Base-by-base conservation (phyloP, 2,113 vertebrate genomes). In the Leptobrachium ailaonicum region DNA sequence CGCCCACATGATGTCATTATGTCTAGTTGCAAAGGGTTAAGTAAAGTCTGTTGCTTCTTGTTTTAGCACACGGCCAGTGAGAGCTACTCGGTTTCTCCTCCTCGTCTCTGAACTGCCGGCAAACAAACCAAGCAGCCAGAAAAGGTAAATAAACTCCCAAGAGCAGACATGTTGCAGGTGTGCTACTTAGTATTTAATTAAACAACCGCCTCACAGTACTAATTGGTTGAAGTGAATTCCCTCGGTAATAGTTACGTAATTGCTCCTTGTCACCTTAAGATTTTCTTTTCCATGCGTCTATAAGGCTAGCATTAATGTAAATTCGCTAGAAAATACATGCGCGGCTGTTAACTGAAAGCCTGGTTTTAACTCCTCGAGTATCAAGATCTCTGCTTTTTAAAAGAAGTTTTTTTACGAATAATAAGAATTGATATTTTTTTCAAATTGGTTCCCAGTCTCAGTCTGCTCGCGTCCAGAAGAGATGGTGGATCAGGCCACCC, bases 181-280 rank as follows among this genome's bases (percentile, higher is more conserved):
- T 66, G 79, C 79, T 77, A 71, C 63, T 14, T 63, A 56, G 41
- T 73, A 85, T 84, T 66, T 71, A 13, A 0, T 66, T 41, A 73
- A 78, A 63, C 75, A 78, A 66, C 75, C 82, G 69, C 20, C 76
- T 83, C 64, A 40, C 67, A 74, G 79, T 60, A 75, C 79, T 81
- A 74, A 81, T 81, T 81, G 79, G 64, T 53, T 66, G 13, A 53
- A 75, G 54, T 64, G 42, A 45, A 81, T 81, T 75, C 72, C 79
- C 79, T 42, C 47, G 72, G 79, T 81, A 80, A 73, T 54, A 81
- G 79, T 81, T 81, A 81, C 72, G 79, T 81, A 81, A 81, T 81
- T 74, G 64, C 53, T 81, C 67, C 66, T 81, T 80, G 71, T 81
- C 79, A 75, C 79, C 79, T 81, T 67, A 71, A 58, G 41, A 71